Conservation (phyloP, 2,797 vertebrate genomes). For the Tangara arthus region DNA sequence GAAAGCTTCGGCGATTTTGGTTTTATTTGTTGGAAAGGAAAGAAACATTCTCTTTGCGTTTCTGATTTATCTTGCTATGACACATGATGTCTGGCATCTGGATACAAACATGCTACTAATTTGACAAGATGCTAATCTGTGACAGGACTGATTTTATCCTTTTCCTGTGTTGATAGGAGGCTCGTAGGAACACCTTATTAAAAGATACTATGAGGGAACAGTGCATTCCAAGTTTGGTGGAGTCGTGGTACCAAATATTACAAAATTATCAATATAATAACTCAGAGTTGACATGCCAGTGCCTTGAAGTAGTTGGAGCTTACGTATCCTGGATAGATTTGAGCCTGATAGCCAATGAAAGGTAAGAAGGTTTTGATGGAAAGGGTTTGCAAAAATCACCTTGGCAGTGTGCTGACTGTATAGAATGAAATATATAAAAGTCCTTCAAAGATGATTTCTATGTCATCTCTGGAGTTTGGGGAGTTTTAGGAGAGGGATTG, state of each 20-base stretch:
- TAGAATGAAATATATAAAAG: neutral
- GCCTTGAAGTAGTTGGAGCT: slow-evolving; percentile 97
- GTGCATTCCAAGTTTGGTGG: slow-evolving; percentile 94
- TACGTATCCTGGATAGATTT: slow-evolving; percentile 99
- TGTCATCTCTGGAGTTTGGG: neutral
- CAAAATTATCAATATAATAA: slow-evolving; percentile 91
- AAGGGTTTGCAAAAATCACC: neutral
- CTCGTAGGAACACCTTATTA: slow-evolving; percentile 91
- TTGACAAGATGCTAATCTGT: neutral
- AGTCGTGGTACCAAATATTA: slow-evolving; percentile 99
- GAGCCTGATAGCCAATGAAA: slow-evolving; percentile 96
- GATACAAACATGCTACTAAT: neutral
- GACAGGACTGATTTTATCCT: neutral
- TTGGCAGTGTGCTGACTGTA: neutral
- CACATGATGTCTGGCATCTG: neutral
- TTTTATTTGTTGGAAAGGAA: neutral
- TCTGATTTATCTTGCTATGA: neutral
- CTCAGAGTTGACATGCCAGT: slow-evolving; percentile 96
- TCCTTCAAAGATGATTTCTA: neutral
- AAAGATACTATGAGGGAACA: slow-evolving; percentile 96
- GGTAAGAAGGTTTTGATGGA: slow-evolving; percentile 69
- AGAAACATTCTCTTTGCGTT: neutral
- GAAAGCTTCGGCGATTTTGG: neutral
- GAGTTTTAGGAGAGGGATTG: neutral
- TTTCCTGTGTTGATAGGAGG: slow-evolving; percentile 78